Conservation (phyloP, 2,888 invertebrate species). For the Leucoptera coffeella region DNA sequence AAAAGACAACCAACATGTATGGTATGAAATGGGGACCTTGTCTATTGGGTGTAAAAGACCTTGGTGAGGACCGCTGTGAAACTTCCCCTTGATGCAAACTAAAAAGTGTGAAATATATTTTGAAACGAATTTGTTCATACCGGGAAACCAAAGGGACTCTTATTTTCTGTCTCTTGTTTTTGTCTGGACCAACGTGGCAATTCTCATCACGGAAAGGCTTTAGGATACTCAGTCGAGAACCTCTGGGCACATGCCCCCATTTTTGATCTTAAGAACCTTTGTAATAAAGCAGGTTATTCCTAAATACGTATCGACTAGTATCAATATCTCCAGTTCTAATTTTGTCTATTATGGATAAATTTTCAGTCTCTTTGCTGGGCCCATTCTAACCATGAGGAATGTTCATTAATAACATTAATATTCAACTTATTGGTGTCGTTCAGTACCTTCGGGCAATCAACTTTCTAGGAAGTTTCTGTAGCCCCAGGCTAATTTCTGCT, state of each 20-base stretch:
- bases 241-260: constrained; percentile 4
- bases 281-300: constrained; percentile 4
- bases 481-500: constrained; percentile 2
- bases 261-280: constrained; percentile 2
- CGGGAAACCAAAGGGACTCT: constrained; percentile 4
- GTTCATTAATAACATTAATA: no score
- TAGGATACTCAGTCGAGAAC: constrained; percentile 3
- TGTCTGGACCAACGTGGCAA: constrained; percentile 2
- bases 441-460: constrained; percentile 1
- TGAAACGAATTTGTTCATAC: constrained; percentile 1
- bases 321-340: constrained; percentile 8
- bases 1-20: constrained; percentile 4
- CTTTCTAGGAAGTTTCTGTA: constrained; percentile 1
- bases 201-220: constrained; percentile 6
- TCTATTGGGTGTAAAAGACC: constrained; percentile 2
- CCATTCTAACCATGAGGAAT: no score
- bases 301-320: constrained; percentile 1
- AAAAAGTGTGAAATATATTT: constrained; percentile 3
- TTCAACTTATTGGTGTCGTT: no score
- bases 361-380: constrained; percentile 3
- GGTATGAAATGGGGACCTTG: constrained; percentile 4
- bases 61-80: constrained; percentile 2
- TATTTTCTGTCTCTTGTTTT: constrained; percentile 4
- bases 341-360: constrained; percentile 1
- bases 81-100: constrained; percentile 1